Conservation (phyloP, 2,113 vertebrate species). For the Pelodiscus sinensis region DNA sequence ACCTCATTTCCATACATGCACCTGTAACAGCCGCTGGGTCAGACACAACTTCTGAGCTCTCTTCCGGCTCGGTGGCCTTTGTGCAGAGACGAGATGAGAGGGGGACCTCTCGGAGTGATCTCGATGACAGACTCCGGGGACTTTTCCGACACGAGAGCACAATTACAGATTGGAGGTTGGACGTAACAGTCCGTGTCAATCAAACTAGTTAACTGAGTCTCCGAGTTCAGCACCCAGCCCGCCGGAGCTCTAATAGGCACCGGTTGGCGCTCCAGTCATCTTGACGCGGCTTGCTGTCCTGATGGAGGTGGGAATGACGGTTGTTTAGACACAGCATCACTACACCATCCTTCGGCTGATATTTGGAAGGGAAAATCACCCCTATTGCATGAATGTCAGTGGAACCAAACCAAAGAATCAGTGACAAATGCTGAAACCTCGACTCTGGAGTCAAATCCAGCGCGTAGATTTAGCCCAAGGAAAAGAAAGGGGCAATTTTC, state of each 20-base stretch:
- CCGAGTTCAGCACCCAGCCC: neutral
- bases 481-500: neutral
- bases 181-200: neutral
- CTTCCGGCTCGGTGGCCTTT: neutral
- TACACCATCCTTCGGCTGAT: neutral
- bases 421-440: neutral
- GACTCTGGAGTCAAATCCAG: neutral
- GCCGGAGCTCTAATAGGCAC: neutral
- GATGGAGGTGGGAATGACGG: neutral
- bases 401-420: neutral
- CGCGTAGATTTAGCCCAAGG: neutral
- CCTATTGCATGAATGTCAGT: neutral
- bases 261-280: neutral
- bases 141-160: neutral
- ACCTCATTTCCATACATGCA: neutral
- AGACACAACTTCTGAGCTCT: neutral
- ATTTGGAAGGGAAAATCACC: neutral
- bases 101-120: neutral
- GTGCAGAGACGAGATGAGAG: neutral
- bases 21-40: neutral
- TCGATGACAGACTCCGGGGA: neutral
- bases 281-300: neutral
- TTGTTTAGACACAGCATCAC: constrained; percentile 16
- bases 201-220: neutral
- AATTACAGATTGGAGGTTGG: neutral